Conservation (phyloP, 1,140 invertebrate genomes). For the Drosophila insularis region DNA sequence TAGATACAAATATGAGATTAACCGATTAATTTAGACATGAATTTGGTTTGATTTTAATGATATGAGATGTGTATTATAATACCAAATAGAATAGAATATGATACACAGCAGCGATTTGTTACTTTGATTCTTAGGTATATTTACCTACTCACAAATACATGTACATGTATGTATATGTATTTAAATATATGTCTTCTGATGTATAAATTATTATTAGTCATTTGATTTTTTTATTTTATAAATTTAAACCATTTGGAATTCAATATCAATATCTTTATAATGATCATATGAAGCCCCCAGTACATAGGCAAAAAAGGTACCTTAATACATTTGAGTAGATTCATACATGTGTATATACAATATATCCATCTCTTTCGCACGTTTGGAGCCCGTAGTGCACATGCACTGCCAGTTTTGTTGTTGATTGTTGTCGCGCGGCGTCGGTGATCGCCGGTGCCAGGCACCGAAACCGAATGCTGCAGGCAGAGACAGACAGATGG, state of each 20-base stretch:
- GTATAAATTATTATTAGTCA: too few relatives aligned
- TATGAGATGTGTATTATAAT: too few relatives aligned
- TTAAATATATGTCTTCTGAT: background rate
- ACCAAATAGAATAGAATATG: too few relatives aligned
- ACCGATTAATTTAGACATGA: too few relatives aligned
- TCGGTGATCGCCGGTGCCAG: slow-evolving; percentile 75
- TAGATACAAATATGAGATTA: background rate
- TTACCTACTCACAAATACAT: too few relatives aligned
- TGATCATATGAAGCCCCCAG: background rate
- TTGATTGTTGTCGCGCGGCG: slow-evolving; percentile 43
- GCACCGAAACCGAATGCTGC: slow-evolving; percentile 58
- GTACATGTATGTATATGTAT: too few relatives aligned
- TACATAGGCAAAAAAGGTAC: background rate
- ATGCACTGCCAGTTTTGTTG: slow-evolving; percentile 59
- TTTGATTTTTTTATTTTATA: too few relatives aligned
- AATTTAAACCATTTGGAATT: background rate
- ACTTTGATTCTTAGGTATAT: too few relatives aligned
- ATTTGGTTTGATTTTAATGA: too few relatives aligned
- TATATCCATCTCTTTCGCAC: background rate
- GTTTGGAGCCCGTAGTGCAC: slow-evolving; percentile 37
- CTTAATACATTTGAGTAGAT: background rate
- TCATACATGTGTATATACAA: background rate
- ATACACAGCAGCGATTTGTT: too few relatives aligned
- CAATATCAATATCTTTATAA: slow-evolving; percentile 1
- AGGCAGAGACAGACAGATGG: slow-evolving; percentile 27